phyloP scores from a whole-genome alignment of 2,113 vertebrate species.

The Saimiri boliviensis region DNA sequence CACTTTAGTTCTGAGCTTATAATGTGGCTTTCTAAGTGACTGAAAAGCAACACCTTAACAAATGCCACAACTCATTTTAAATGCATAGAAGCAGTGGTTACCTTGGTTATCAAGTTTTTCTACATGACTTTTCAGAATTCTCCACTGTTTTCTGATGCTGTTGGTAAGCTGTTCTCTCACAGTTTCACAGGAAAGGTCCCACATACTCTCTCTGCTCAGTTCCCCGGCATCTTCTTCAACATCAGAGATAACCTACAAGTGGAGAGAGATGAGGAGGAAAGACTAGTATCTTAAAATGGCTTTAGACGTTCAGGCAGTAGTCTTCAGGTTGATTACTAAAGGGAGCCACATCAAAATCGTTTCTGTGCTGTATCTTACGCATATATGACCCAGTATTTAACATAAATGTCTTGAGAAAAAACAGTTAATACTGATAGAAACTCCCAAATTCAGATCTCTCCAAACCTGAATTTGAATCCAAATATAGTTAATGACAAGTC shows the following conservation, averaged over 20 bases:
- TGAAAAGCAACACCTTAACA: neutral
- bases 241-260: conserved; percentile 88
- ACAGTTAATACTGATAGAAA: neutral
- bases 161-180: conserved; percentile 95
- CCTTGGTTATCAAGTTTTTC: conserved; percentile 96
- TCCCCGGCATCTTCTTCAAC: conserved; percentile 89
- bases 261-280: neutral
- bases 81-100: conserved; percentile 49
- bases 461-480: conserved; percentile 10
- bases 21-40: neutral
- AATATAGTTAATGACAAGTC: neutral
- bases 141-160: conserved; percentile 98
- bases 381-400: neutral
- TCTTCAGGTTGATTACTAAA: neutral
- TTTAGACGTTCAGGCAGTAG: neutral
- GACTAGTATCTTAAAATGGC: neutral
- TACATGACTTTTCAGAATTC: conserved; percentile 95
- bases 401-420: conserved; percentile 22
- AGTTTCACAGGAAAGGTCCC: conserved; percentile 94
- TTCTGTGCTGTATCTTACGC: neutral
- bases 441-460: neutral
- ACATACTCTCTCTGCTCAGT: conserved; percentile 87
- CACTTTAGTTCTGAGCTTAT: neutral
- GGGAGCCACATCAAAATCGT: neutral
- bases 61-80: neutral